Evolutionary conservation across 2,797 vertebrate species (phyloP).

Genomic region (Danio tinwini): DNA sequence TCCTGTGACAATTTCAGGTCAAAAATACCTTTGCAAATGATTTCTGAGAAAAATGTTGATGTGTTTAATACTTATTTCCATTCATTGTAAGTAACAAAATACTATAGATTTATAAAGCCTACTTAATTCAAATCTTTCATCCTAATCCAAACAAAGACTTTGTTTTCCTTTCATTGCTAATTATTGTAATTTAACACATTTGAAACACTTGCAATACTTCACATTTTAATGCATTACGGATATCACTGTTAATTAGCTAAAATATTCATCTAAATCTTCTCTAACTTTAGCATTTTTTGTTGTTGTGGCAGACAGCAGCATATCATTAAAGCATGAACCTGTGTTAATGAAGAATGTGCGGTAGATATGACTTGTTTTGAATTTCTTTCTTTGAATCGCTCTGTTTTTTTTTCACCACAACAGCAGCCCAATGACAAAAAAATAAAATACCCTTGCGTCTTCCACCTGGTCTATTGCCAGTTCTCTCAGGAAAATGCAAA

Average conservation of each 20-base stretch:
- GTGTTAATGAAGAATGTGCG: conserved; percentile 3
- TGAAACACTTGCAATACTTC: conserved; percentile 20
- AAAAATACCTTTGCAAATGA: too few relatives aligned
- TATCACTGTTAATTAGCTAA: neutral
- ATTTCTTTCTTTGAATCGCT: neutral
- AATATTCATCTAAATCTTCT: conserved; percentile 11
- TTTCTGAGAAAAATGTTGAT: too few relatives aligned
- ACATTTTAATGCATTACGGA: conserved; percentile 7
- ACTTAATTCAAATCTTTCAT: neutral
- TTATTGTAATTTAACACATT: conserved; percentile 3
- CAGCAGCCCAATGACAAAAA: conserved; percentile 18
- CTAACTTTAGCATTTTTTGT: neutral
- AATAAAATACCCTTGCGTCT: conserved; percentile 10
- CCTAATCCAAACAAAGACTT: neutral
- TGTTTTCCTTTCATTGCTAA: neutral
- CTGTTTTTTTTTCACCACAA: neutral
- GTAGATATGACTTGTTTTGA: conserved; percentile 22
- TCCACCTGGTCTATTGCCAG: conserved; percentile 16
- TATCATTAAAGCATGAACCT: conserved; percentile 30
- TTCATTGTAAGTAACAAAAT: too few relatives aligned
- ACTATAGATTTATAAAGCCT: neutral
- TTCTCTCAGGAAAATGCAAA: conserved; percentile 41
- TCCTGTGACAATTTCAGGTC: too few relatives aligned
- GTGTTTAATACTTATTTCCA: too few relatives aligned
- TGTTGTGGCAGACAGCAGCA: neutral